A percentile compares a stretch with the other conserved stretches of the same genome.
phyloP scores from a whole-genome alignment of 1,140 invertebrate genomes.

The Maconellicoccus hirsutus region DNA sequence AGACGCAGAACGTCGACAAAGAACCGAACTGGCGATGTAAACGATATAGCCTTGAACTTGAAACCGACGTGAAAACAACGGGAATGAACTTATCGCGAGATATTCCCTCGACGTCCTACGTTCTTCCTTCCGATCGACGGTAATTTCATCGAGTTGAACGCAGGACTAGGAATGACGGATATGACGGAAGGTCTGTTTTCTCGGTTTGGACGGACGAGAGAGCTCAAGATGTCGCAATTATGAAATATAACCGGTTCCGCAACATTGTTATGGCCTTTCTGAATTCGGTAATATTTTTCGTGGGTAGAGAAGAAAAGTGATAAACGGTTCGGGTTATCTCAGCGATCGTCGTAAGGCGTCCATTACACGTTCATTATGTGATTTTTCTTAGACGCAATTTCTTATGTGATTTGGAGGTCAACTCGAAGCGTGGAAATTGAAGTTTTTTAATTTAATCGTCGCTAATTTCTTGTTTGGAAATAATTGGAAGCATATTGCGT shows the following conservation, averaged over 20 bases:
- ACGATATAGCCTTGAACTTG: conserved; percentile 3
- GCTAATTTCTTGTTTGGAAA: too few relatives aligned
- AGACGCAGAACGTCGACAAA: conserved; percentile 2
- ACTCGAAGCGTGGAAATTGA: too few relatives aligned
- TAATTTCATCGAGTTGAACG: background rate
- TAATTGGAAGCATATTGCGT: too few relatives aligned
- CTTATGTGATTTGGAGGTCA: too few relatives aligned
- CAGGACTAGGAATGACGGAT: background rate
- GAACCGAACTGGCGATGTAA: background rate
- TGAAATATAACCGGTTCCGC: background rate
- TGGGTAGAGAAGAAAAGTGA: background rate
- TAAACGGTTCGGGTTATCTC: background rate
- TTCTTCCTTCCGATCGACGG: background rate
- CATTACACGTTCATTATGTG: too few relatives aligned
- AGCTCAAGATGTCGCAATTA: background rate
- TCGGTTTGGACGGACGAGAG: background rate
- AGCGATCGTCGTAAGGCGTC: too few relatives aligned
- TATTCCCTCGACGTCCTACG: background rate
- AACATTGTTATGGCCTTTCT: background rate
- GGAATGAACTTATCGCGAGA: background rate
- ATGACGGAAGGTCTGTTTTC: conserved; percentile 8
- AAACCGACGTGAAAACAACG: background rate
- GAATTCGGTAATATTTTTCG: background rate
- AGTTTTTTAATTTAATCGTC: too few relatives aligned
- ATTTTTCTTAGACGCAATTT: too few relatives aligned